Evolutionary conservation across 2,888 invertebrate species (phyloP), one percentile per base, ranked within the genome.

Genomic region (Troides helena): DNA sequence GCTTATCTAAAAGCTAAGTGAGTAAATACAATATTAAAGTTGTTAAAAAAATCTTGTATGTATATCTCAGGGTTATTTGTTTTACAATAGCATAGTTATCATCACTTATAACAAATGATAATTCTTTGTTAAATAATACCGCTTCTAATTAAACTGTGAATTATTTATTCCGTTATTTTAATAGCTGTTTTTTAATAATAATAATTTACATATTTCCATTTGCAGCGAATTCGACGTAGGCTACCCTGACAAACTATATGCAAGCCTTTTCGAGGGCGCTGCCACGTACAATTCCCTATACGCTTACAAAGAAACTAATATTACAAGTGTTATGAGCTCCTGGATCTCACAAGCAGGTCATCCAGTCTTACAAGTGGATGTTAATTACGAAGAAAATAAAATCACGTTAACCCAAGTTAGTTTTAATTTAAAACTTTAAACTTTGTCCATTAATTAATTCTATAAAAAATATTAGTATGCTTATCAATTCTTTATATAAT

Each of bases 1-100:
- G 70, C 73, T 4, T 90, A 92, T 74, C 80, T 96, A 66, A 79
- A 77, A 0, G 74, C 77, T 8, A 90, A 92, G 95, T 95, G 81
- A 92, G 90, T 85, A 7, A 17, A 3, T 30, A 5, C 3, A 30
- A 30, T 30, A 30, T 30, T 30, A 30, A 30, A 30, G 30, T 30
- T 30, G 30, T 30, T 30, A 30, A 30, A 30, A 25, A 30, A 30
- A 30, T 30, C 30, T 30, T 0, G 30, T 30, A 30, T 30, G 5
- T 8, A 43, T 43, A 43, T 7, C 43, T 8, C 43, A 2, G 1
- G 43, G 43, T 8, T 43, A 12, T 1, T 43, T 10, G 43, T 43
- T 43, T 43, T 10, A 43, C 30, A 2, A 30, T 30, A 30, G 30
- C 30, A 30, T 30, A 30, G 30, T 30, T 30, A 30, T 30, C 30